Evolutionary conservation across 2,888 invertebrate genomes (phyloP).

Genomic region (Lordiphosa andalusiaca): DNA sequence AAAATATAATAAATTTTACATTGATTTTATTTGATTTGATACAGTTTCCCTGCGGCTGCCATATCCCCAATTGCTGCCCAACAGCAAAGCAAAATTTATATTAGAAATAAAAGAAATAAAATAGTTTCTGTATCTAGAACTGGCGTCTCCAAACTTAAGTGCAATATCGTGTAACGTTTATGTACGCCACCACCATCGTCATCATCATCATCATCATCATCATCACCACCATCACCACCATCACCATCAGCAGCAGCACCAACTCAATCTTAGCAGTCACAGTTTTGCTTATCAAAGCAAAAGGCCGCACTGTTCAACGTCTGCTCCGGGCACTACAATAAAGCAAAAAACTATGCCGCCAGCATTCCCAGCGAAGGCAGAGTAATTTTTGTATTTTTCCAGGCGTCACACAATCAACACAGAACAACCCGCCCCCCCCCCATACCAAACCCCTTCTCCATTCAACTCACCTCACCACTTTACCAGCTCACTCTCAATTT

Average conservation of each 20-base stretch:
- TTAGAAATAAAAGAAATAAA: too few species aligned
- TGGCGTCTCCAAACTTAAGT: constrained; percentile 44
- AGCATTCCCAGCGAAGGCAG: constrained; percentile 19
- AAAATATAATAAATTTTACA: constrained; percentile 57
- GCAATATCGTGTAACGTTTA: constrained; percentile 47
- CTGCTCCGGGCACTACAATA: constrained; percentile 48
- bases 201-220: constrained; percentile 11
- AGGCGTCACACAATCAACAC: constrained; percentile 16
- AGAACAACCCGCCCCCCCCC: background rate
- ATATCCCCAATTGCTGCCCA: too few species aligned
- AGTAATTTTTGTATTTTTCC: constrained; percentile 2
- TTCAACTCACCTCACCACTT: constrained; percentile 11
- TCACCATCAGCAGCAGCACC: constrained; percentile 34
- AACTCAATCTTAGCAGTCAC: constrained; percentile 37
- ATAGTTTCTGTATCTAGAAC: too few species aligned
- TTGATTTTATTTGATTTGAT: constrained; percentile 18
- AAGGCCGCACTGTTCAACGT: constrained; percentile 6
- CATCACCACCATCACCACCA: constrained; percentile 26
- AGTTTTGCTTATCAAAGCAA: constrained; percentile 50
- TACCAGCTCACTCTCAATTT: constrained; percentile 39
- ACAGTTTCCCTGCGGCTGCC: too few species aligned
- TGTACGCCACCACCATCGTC: constrained; percentile 8
- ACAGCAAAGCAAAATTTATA: too few species aligned
- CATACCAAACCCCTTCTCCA: background rate
- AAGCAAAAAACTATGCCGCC: constrained; percentile 58